Percentiles rank a stretch among this genome's conserved stretches.
Conservation (phyloP, 30 jellyfish, hydroid and myxozoan genomes). For the Pseudorhiza aurosa region DNA sequence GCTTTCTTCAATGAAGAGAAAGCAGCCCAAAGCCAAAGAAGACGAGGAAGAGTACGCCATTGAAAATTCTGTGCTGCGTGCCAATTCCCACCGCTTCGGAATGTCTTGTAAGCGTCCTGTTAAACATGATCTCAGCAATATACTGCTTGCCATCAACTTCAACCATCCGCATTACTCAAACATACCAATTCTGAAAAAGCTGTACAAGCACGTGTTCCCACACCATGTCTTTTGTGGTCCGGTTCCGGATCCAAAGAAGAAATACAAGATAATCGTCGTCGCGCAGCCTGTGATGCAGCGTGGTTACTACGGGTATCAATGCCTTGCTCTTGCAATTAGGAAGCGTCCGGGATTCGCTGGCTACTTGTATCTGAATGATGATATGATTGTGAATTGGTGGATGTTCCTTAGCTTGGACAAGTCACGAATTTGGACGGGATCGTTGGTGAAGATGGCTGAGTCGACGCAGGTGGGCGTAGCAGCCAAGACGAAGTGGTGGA, state of each 20-base stretch:
- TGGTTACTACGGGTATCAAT: slow-evolving; percentile 72
- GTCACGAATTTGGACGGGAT: slow-evolving; percentile 59
- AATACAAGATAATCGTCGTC: slow-evolving; percentile 35
- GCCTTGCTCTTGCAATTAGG: slow-evolving; percentile 63
- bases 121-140: slow-evolving; percentile 6
- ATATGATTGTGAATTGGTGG: slow-evolving; percentile 82
- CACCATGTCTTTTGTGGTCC: slow-evolving; percentile 74
- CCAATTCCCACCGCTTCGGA: slow-evolving; percentile 40
- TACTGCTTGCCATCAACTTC: slow-evolving; percentile 53
- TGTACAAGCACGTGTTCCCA: slow-evolving; percentile 49
- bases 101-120: slow-evolving; percentile 47
- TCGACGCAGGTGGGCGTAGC: slow-evolving; percentile 45
- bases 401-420: slow-evolving; percentile 54
- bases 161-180: slow-evolving; percentile 43
- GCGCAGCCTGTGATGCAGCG: slow-evolving; percentile 51
- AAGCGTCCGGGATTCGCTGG: slow-evolving; percentile 64
- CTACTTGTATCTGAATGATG: slow-evolving; percentile 70
- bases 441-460: slow-evolving; percentile 13
- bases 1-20: slow-evolving; percentile 11
- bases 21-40: background rate
- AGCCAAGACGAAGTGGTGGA: slow-evolving; percentile 67
- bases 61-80: slow-evolving; percentile 37
- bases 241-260: slow-evolving; percentile 39
- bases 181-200: slow-evolving; percentile 25
- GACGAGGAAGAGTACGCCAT: slow-evolving; percentile 17